phyloP scores from a whole-genome alignment of 2,113 vertebrate genomes.

The Thermophis baileyi region DNA sequence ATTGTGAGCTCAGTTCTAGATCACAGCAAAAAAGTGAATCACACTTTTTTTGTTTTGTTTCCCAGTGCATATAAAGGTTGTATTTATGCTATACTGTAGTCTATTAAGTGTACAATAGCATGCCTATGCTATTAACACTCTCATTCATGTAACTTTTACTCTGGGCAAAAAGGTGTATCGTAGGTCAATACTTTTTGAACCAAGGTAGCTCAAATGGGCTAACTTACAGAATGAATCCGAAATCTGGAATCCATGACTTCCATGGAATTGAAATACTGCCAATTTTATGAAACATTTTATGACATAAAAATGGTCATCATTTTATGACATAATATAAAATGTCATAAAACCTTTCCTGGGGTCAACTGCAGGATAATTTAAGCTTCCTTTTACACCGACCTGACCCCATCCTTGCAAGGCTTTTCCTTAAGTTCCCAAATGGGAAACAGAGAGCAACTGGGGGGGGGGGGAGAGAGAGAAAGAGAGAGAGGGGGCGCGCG shows the following conservation, averaged over 20 bases:
- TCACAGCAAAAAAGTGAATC: too few relatives aligned
- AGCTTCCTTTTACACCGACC: background rate
- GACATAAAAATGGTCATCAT: background rate
- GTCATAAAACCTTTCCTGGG: background rate
- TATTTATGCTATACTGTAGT: too few relatives aligned
- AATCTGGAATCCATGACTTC: background rate
- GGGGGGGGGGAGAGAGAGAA: background rate
- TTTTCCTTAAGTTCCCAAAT: background rate
- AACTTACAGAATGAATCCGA: background rate
- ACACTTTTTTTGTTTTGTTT: too few relatives aligned
- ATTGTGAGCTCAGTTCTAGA: too few relatives aligned
- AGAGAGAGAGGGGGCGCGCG: too few relatives aligned
- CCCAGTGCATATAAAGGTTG: too few relatives aligned
- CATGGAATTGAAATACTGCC: background rate
- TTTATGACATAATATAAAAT: background rate
- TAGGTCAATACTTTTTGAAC: background rate
- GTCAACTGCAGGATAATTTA: background rate
- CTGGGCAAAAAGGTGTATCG: background rate
- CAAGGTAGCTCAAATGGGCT: background rate
- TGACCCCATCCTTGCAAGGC: background rate
- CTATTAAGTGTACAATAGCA: too few relatives aligned
- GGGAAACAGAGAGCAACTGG: background rate
- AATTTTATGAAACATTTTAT: background rate
- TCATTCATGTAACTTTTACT: too few relatives aligned
- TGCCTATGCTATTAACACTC: too few relatives aligned